Evolutionary conservation across 2,888 invertebrate species (phyloP).

Genomic region (Oithona nana): DNA sequence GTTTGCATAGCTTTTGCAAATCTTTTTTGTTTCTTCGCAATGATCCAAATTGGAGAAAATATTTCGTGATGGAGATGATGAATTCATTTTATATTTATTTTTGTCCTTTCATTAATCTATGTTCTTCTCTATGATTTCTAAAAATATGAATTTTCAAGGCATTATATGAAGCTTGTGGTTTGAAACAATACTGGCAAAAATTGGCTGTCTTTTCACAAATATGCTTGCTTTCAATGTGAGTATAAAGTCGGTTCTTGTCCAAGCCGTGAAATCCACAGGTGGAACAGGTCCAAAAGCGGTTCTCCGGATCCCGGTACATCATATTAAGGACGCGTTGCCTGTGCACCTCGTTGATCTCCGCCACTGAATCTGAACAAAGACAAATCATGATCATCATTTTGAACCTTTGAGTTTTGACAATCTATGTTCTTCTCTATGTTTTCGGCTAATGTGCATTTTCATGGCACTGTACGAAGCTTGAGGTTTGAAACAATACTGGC

Average conservation of each 20-base stretch:
- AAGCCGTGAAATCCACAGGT: neutral
- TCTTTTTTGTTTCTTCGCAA: no score
- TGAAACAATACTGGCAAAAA: neutral
- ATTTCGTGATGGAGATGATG: no score
- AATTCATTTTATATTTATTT: no score
- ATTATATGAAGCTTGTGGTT: neutral
- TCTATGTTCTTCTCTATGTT: neutral
- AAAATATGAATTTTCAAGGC: neutral
- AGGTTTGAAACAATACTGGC: neutral
- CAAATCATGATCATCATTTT: no score
- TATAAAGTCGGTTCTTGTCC: neutral
- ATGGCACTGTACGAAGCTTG: neutral
- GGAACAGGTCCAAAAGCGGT: neutral
- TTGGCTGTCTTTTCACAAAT: neutral
- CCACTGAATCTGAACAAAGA: no score
- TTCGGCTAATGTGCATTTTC: neutral
- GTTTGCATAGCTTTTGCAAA: no score
- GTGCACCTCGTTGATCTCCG: no score
- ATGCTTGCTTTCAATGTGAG: neutral
- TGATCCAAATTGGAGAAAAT: no score
- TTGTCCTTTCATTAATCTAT: no score
- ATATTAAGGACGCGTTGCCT: neutral
- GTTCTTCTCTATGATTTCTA: neutral
- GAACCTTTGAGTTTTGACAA: no score
- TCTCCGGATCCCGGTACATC: neutral